Percentiles rank a stretch among this genome's conserved stretches.
Evolutionary conservation across 2,113 vertebrate species (phyloP).

Genomic region (Lontra canadensis): DNA sequence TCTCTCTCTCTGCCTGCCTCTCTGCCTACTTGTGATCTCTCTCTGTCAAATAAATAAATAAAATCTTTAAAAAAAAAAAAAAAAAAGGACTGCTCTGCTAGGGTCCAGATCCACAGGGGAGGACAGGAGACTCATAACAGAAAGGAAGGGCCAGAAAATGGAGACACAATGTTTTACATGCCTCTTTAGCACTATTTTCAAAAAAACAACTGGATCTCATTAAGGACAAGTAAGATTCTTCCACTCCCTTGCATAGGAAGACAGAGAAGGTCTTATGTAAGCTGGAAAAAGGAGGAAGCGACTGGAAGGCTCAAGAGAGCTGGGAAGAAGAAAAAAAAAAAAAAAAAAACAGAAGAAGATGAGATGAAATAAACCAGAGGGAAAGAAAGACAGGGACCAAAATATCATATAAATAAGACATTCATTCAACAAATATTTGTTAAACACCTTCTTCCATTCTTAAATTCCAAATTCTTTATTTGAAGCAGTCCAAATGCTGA

Average conservation of each 20-base stretch:
- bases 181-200: neutral
- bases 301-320: neutral
- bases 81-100: neutral
- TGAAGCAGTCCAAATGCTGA: neutral
- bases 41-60: no score
- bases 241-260: neutral
- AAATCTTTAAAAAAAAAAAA: no score
- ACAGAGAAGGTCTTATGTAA: neutral
- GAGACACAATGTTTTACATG: neutral
- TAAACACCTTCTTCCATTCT: neutral
- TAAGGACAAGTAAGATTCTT: neutral
- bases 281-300: neutral
- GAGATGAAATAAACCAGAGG: constrained; percentile 4
- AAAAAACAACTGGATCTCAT: neutral
- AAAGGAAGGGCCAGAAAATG: neutral
- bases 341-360: neutral
- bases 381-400: neutral
- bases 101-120: neutral
- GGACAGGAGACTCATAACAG: neutral
- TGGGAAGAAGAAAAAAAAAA: neutral
- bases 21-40: no score
- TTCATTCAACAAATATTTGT: neutral
- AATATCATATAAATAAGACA: neutral
- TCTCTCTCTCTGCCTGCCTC: no score
- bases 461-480: neutral